phyloP scores from a whole-genome alignment of 2,888 invertebrate species.

The Parnassius orleans region DNA sequence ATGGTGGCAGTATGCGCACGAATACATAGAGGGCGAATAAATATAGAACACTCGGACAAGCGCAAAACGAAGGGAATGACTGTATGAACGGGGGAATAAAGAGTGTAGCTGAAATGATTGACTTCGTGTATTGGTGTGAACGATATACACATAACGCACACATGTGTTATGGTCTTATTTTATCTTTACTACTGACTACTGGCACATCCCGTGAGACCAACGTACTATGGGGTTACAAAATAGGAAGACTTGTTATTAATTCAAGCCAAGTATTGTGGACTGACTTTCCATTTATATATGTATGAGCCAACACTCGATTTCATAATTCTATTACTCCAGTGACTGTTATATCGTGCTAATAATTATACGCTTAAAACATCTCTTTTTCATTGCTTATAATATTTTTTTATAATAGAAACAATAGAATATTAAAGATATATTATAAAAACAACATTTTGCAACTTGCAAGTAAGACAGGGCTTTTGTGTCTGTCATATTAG shows the following conservation, averaged over 20 bases:
- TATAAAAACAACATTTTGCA: not conserved
- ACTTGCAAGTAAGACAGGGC: not conserved
- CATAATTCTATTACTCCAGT: conserved; percentile 47
- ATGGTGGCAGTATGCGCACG: conserved; percentile 63
- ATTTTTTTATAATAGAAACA: no score
- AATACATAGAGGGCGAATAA: conserved; percentile 60
- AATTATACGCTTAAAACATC: conserved; percentile 47
- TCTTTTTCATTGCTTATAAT: conserved; percentile 24
- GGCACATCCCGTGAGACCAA: conserved; percentile 73
- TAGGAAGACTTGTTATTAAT: conserved; percentile 67
- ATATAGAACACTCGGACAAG: conserved; percentile 70
- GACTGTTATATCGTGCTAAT: conserved; percentile 39
- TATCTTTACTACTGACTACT: conserved; percentile 71
- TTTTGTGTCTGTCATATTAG: no score
- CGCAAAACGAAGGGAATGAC: conserved; percentile 51
- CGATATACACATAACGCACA: conserved; percentile 51
- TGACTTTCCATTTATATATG: conserved; percentile 50
- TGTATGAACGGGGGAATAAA: conserved; percentile 63
- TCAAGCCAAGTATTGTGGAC: conserved; percentile 55
- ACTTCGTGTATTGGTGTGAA: conserved; percentile 51
- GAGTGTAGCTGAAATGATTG: conserved; percentile 66
- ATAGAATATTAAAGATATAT: no score
- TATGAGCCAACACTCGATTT: conserved; percentile 40
- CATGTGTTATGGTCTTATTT: conserved; percentile 62
- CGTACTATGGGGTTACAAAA: conserved; percentile 57